phyloP scores from a whole-genome alignment of 1,140 invertebrate species.

The Anastatus disparis region DNA sequence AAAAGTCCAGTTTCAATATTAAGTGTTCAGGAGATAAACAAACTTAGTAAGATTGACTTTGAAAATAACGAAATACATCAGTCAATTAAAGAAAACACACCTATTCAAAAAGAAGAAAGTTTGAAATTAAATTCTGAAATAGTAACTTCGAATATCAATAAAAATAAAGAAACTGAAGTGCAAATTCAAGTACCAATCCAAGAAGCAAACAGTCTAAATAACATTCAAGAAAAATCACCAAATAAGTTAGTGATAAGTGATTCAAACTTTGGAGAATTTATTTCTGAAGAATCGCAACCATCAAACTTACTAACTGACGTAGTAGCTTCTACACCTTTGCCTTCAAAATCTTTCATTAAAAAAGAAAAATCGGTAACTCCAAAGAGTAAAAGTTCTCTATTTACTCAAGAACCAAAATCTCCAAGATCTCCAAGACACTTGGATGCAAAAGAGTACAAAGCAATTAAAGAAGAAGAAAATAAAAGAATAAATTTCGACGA shows the following conservation, averaged over 20 bases:
- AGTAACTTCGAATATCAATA: neutral
- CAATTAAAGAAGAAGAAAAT: neutral
- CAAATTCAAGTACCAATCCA: neutral
- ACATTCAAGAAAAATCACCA: neutral
- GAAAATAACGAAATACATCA: neutral
- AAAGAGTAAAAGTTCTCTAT: constrained; percentile 6
- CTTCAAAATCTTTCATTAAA: neutral
- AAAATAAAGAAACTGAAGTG: neutral
- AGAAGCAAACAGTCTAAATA: neutral
- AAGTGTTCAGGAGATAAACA: too few species aligned
- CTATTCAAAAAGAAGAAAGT: neutral
- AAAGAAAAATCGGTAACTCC: neutral
- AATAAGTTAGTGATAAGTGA: neutral
- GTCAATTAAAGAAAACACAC: neutral
- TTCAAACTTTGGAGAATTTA: neutral
- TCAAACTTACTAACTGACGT: neutral
- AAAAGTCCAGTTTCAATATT: too few species aligned
- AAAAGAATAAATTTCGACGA: constrained; percentile 20
- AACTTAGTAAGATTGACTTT: too few species aligned
- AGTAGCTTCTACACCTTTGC: constrained; percentile 13
- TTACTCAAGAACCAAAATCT: neutral
- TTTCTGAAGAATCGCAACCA: neutral
- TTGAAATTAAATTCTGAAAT: neutral
- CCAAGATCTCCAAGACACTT: neutral
- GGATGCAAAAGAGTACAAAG: neutral